Evolutionary conservation across 2,888 invertebrate genomes (phyloP).

Genomic region (Luffia ferchaultella): DNA sequence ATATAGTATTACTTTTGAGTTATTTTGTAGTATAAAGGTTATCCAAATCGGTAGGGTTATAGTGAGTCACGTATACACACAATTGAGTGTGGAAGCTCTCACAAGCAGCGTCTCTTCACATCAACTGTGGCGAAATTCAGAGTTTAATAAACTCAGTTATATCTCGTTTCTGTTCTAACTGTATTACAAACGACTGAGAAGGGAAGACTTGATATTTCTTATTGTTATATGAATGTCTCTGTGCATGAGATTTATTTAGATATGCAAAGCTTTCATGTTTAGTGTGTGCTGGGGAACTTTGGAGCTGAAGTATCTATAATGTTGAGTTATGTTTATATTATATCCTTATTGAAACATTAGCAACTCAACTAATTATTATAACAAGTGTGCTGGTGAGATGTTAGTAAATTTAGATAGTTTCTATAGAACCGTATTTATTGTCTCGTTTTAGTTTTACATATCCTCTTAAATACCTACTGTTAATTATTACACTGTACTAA

Average conservation of each 20-base stretch:
- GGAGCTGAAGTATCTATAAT: no score
- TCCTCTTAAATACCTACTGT: no score
- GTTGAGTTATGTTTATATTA: no score
- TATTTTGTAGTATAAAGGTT: background rate
- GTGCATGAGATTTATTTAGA: background rate
- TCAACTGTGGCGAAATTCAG: background rate
- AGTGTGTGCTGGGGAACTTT: background rate
- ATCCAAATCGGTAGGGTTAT: background rate
- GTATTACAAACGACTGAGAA: background rate
- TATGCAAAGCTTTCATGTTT: background rate
- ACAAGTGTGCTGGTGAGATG: no score
- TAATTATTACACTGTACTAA: no score
- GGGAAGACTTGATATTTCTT: background rate
- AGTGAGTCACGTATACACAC: background rate
- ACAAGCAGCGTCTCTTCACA: background rate
- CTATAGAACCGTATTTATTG: no score
- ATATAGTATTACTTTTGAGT: background rate
- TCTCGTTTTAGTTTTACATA: no score
- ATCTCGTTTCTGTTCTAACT: background rate
- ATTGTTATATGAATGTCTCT: background rate
- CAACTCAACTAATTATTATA: no score
- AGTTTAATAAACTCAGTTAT: background rate
- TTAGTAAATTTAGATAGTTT: no score
- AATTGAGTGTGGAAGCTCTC: no score
- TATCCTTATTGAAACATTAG: no score